phyloP scores from a whole-genome alignment of 2,113 vertebrate genomes.

The Thermophis baileyi region DNA sequence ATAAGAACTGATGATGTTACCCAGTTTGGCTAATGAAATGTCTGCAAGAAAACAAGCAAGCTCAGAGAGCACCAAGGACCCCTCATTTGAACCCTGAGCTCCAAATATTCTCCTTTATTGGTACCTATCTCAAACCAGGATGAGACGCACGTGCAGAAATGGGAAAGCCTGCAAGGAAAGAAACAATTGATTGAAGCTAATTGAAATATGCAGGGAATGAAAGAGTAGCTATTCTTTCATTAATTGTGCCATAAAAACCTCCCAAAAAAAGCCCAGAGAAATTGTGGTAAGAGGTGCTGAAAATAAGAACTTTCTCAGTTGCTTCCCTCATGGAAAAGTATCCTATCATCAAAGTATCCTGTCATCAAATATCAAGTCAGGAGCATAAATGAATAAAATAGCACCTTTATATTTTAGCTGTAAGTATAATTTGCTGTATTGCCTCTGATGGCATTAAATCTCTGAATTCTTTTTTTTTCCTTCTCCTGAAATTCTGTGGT shows the following conservation, averaged over 20 bases:
- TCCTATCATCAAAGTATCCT: too few relatives aligned
- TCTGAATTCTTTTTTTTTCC: background rate
- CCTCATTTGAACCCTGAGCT: too few relatives aligned
- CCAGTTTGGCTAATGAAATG: too few relatives aligned
- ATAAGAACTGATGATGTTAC: too few relatives aligned
- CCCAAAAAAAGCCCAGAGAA: background rate
- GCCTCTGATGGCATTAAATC: background rate
- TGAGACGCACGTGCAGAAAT: background rate
- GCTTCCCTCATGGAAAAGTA: background rate
- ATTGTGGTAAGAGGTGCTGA: background rate
- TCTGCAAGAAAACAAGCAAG: too few relatives aligned
- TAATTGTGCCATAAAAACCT: accelerated
- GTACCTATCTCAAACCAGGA: background rate
- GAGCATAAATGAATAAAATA: background rate
- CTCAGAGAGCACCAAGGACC: too few relatives aligned
- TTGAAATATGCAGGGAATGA: background rate
- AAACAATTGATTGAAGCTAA: accelerated
- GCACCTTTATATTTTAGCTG: background rate
- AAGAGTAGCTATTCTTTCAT: background rate
- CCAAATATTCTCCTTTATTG: too few relatives aligned
- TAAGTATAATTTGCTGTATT: background rate
- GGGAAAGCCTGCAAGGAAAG: background rate
- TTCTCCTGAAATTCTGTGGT: too few relatives aligned
- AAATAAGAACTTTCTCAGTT: background rate
- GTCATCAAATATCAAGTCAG: background rate